Conservation (phyloP, 2,888 invertebrate species). For the Darwinula stevensoni region DNA sequence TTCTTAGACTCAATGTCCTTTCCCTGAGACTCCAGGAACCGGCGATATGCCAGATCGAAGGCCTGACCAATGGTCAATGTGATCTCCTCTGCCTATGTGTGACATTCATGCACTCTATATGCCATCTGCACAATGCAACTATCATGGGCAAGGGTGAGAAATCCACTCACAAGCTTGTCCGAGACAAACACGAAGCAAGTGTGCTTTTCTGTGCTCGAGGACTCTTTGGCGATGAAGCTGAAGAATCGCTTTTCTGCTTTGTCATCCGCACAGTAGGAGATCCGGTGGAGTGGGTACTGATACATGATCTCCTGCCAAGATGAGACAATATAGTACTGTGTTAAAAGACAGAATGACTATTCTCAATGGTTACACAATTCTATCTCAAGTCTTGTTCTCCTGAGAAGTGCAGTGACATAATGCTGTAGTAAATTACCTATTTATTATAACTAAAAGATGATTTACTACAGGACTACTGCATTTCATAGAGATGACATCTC, state of each 20-base stretch:
- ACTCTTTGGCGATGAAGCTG: constrained; percentile 53
- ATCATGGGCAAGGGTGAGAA: neutral
- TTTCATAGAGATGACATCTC: too few relatives aligned
- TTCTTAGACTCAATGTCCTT: constrained; percentile 62
- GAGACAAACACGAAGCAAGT: constrained; percentile 92
- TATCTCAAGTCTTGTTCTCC: too few relatives aligned
- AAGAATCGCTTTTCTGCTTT: constrained; percentile 7
- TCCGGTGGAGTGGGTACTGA: constrained; percentile 84
- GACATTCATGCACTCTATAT: constrained; percentile 3
- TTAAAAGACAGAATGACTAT: too few relatives aligned
- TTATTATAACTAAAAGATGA: too few relatives aligned
- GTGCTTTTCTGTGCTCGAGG: constrained; percentile 45
- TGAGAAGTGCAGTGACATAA: too few relatives aligned
- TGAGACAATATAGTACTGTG: constrained; percentile 3
- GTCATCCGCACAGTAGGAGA: constrained; percentile 45
- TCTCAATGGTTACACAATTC: too few relatives aligned
- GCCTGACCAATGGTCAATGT: constrained; percentile 94
- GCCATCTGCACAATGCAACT: constrained; percentile 3
- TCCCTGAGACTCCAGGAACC: constrained; percentile 71
- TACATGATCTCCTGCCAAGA: constrained; percentile 36
- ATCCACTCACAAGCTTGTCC: constrained; percentile 39
- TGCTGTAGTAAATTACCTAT: too few relatives aligned
- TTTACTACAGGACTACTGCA: too few relatives aligned
- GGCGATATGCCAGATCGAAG: constrained; percentile 78
- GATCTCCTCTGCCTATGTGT: constrained; percentile 54